phyloP scores from a whole-genome alignment of 2,113 vertebrate genomes.

The Sprattus sprattus region DNA sequence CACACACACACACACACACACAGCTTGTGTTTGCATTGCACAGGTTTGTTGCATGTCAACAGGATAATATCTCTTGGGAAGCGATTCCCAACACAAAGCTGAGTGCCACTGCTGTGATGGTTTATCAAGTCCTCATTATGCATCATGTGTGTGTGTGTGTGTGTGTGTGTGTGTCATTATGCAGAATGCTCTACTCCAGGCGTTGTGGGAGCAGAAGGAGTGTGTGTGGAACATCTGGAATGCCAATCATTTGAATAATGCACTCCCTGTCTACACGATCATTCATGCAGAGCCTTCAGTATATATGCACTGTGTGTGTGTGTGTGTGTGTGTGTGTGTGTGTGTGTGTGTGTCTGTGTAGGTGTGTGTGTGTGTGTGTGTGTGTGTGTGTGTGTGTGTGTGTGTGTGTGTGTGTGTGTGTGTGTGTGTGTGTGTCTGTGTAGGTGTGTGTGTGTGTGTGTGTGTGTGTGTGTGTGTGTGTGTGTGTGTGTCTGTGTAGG shows the following conservation, averaged over 20 bases:
- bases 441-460: too few relatives aligned
- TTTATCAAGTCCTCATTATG: not conserved
- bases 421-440: too few relatives aligned
- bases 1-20: not conserved
- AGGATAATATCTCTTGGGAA: not conserved
- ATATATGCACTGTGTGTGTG: too few relatives aligned
- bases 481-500: too few relatives aligned
- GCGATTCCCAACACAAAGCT: not conserved
- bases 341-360: too few relatives aligned
- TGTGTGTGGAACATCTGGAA: constrained; percentile 28
- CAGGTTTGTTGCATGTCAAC: not conserved
- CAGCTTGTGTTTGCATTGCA: not conserved
- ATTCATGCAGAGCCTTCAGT: not conserved
- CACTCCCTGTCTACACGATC: not conserved
- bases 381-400: too few relatives aligned
- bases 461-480: too few relatives aligned
- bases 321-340: too few relatives aligned
- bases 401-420: too few relatives aligned
- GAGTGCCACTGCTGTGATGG: not conserved
- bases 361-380: too few relatives aligned
- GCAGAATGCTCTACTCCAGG: not conserved
- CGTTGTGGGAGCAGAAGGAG: constrained; percentile 1
- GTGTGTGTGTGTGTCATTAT: too few relatives aligned
- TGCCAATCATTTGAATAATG: constrained; percentile 21
- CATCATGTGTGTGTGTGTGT: too few relatives aligned